A percentile compares a stretch with the other conserved stretches of the same genome.
Conservation (phyloP, 2,797 vertebrate genomes). For the Gastrophryne carolinensis region DNA sequence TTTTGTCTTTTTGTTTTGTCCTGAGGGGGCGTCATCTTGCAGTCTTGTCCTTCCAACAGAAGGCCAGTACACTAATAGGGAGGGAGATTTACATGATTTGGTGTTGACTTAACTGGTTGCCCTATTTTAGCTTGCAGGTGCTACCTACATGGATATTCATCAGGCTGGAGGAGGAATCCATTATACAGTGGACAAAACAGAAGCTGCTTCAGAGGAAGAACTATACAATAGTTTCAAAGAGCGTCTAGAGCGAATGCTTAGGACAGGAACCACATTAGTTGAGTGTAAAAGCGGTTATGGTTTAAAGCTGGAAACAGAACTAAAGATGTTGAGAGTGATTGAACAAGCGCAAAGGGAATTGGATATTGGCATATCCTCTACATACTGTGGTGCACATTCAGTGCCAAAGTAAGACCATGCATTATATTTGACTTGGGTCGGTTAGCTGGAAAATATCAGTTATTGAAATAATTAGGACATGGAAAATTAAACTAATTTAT, state of each 20-base stretch:
- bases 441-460: too few relatives aligned
- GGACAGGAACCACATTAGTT: conserved; percentile 85
- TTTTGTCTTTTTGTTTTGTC: too few relatives aligned
- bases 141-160: conserved; percentile 95
- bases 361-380: conserved; percentile 83
- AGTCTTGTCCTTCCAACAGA: too few relatives aligned
- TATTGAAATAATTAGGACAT: too few relatives aligned
- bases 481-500: too few relatives aligned
- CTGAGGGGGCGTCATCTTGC: too few relatives aligned
- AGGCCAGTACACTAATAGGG: too few relatives aligned
- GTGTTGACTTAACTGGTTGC: too few relatives aligned
- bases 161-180: conserved; percentile 91
- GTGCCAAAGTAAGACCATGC: conserved; percentile 82
- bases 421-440: not conserved
- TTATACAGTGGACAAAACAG: conserved; percentile 87
- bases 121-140: conserved; percentile 88
- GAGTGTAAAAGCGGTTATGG: conserved; percentile 98
- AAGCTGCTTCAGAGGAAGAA: conserved; percentile 68
- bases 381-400: conserved; percentile 92
- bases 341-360: conserved; percentile 71
- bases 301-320: conserved; percentile 80
- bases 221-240: conserved; percentile 71
- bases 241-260: conserved; percentile 78
- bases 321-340: conserved; percentile 91
- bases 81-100: too few relatives aligned